A percentile compares a stretch with the other conserved stretches of the same genome.
These are phyloP conservation scores for Buceros bicornis DNA, from an alignment of 2,797 vertebrate genomes.

Conservation along the genomic window DNA sequence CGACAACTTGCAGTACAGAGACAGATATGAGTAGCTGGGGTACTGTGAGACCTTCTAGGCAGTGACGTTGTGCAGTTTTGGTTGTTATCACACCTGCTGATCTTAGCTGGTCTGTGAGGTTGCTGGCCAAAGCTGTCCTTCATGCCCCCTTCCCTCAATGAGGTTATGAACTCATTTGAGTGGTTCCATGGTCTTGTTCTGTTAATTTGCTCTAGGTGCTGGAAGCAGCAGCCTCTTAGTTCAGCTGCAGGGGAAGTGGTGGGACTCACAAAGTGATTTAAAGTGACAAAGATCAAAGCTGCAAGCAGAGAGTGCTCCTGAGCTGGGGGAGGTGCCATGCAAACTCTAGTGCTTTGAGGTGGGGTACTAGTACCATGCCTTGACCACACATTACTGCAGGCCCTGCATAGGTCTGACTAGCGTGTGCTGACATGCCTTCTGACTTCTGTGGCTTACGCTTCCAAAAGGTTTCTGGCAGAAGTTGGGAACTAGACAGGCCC, in stretches of 20 bases:
- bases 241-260: not conserved
- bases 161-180: not conserved
- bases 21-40: not conserved
- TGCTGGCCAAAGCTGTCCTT: not conserved
- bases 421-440: not conserved
- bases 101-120: not conserved
- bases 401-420: not conserved
- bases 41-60: not conserved
- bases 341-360: not conserved
- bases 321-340: rapidly evolving
- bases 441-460: not conserved
- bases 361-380: not conserved
- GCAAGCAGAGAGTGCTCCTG: not conserved
- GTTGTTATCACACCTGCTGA: not conserved
- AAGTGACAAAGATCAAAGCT: not conserved
- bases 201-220: not conserved
- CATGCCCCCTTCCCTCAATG: rapidly evolving
- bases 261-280: not conserved
- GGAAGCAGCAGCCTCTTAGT: not conserved
- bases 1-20: not conserved
- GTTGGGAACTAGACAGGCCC: not conserved
- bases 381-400: not conserved
- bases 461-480: not conserved
- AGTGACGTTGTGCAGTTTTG: not conserved
- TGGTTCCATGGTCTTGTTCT: not conserved